Percentiles rank a stretch among this genome's conserved stretches.
These are phyloP conservation scores for Knipowitschia caucasica DNA, from an alignment of 2,797 vertebrate genomes.

Conservation along the genomic window DNA sequence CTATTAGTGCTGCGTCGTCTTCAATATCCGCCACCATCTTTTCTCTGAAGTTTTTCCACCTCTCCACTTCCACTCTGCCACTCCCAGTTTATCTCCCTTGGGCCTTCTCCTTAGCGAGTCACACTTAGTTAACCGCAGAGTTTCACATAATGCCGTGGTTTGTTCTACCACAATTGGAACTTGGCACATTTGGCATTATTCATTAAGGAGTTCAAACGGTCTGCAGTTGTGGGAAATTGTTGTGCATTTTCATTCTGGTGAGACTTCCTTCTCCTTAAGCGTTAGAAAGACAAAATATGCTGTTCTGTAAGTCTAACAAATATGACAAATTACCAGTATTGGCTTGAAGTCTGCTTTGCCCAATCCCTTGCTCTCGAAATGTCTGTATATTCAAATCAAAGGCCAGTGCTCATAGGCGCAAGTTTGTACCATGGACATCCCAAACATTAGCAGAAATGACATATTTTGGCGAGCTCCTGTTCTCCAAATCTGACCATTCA, in stretches of 20 bases:
- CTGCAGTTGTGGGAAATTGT: too few relatives aligned
- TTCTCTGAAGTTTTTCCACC: background rate
- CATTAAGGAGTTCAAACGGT: background rate
- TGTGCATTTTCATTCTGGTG: background rate
- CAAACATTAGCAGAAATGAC: too few relatives aligned
- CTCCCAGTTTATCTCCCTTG: background rate
- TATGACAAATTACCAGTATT: background rate
- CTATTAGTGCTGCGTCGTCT: background rate
- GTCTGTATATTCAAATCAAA: too few relatives aligned
- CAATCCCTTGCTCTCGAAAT: too few relatives aligned
- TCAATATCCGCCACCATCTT: background rate
- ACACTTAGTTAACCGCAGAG: background rate
- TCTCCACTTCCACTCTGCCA: constrained; percentile 1
- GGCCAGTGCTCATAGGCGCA: too few relatives aligned
- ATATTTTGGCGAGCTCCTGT: too few relatives aligned
- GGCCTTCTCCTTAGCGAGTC: background rate
- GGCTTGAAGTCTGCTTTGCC: background rate
- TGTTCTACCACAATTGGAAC: background rate
- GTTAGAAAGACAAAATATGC: background rate
- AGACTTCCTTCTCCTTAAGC: background rate
- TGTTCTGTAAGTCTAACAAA: background rate
- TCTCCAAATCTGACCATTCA: too few relatives aligned
- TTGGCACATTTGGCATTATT: background rate
- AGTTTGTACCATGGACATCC: too few relatives aligned
- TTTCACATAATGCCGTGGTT: background rate